Evolutionary conservation across 2,113 vertebrate genomes (phyloP), one percentile per base, ranked within the genome.

Genomic region (Phyllopteryx taeniolatus): DNA sequence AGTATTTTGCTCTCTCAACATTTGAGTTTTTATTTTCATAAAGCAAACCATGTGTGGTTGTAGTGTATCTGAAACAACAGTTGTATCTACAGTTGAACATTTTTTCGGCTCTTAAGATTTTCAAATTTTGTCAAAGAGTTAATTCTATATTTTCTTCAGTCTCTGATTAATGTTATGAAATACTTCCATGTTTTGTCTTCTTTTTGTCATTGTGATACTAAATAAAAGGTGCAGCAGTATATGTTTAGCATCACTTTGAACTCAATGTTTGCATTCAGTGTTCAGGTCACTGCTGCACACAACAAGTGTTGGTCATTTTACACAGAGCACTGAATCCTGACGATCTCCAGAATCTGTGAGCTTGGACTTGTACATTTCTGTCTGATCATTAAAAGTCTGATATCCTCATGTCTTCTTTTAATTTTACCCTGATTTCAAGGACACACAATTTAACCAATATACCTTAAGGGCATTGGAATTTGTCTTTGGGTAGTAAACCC

Each of bases 31-130:
- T 66, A 75, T 87, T 81, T 90, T 77, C 82, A 59, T 20, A 77
- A 75, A 68, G 46, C 49, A 79, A 83, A 79, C 64, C 44, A 67
- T 83, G 68, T 46, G 31, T 63, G 79, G 71, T 68, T 81, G 54
- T 73, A 59, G 70, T 80, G 61, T 74, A 76, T 87, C 67, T 75
- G 82, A 78, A 81, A 46, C 67, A 8, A 14, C 73, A 70, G 54
- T 78, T 47, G 61, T 64, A 71, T 51, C 65, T 7, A 12, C 73
- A 70, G 54, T 76, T 53, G 64, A 64, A 70, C 42, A 13, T 51
- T 67, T 15, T 51, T 70, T 57, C 79, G 70, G 87, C 85, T 90
- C 86, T 86, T 77, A 39, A 84, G 82, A 86, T 83, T 92, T 90
- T 91, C 89, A 91, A 86, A 67, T 76, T 62, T 42, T 75, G 72